Base-by-base conservation (phyloP, 2,113 vertebrate genomes). In the Rhinopomastus cyanomelas region DNA sequence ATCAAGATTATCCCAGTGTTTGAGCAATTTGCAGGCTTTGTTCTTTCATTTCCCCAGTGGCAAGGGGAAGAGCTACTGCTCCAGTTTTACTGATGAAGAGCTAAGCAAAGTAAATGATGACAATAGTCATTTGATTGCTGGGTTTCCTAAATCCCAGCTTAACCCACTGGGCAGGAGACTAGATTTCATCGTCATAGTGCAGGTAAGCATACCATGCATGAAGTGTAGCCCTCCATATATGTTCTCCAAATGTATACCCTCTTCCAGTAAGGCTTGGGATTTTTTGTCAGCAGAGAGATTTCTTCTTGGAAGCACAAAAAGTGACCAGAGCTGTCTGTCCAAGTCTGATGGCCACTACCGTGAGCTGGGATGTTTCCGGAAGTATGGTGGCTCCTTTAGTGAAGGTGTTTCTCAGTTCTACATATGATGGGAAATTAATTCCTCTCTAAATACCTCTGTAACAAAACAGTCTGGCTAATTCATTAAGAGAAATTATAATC, bases 1-100 rank as follows among this genome's bases (percentile, higher is more conserved):
- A 62, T 86, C 48, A 73, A 53, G 86, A 76, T 92, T 95, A 94
- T 90, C 42, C 68, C 60, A 73, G 56, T 79, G 84, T 93, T 95
- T 93, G 88, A 94, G 66, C 86, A 90, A 68, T 87, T 95, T 86
- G 32, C 81, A 82, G 11, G 91, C 81, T 88, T 91, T 92, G 91
- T 90, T 90, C 86, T 92, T 90, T 83, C 77, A 72, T 93, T 89
- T 94, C 93, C 92, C 90, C 17, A 12, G 77, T 75, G 83, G 62
- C 57, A 20, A 4, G 6, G 39, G 85, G 53, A 53, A 94, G 69
- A 78, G 46, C 86, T 83, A 44, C 68, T 78, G 13, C 85, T 77
- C 68, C 77, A 44, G 46, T 92, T 94, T 81, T 80, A 29, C 64
- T 64, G 79, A 55, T 82, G 48, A 93, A 66, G 46, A 88, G 83